Conservation (phyloP, 2,888 invertebrate genomes). For the Entomobrya proxima region DNA sequence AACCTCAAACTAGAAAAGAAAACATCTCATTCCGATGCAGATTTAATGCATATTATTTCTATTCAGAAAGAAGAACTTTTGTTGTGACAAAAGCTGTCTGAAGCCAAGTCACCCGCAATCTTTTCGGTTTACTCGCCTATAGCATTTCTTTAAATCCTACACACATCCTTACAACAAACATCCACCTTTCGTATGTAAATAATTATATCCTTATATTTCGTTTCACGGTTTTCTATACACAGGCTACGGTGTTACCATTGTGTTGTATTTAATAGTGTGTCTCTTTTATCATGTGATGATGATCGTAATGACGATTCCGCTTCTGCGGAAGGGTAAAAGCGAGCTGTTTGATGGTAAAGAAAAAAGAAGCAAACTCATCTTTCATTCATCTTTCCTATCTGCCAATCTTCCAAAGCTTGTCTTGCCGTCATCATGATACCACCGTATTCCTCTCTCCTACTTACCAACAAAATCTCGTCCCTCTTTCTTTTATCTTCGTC, state of each 20-base stretch:
- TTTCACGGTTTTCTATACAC: neutral
- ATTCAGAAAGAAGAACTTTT: slow-evolving; percentile 65
- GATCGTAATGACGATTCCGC: slow-evolving; percentile 44
- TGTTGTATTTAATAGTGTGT: slow-evolving; percentile 8
- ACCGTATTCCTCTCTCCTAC: neutral
- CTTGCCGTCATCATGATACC: slow-evolving; percentile 38
- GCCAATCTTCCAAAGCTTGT: slow-evolving; percentile 61
- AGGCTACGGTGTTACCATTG: too few species aligned
- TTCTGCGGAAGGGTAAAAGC: slow-evolving; percentile 55
- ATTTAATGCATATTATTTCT: slow-evolving; percentile 59
- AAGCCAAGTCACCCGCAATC: slow-evolving; percentile 48
- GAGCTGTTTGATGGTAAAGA: slow-evolving; percentile 23
- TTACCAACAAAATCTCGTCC: slow-evolving; percentile 20
- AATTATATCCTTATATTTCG: neutral
- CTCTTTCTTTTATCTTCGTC: slow-evolving; percentile 45
- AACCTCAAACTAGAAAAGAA: too few species aligned
- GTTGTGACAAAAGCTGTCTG: slow-evolving; percentile 61
- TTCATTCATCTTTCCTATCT: slow-evolving; percentile 67
- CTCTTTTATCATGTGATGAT: slow-evolving; percentile 40
- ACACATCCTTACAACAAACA: slow-evolving; percentile 27
- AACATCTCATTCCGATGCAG: slow-evolving; percentile 55
- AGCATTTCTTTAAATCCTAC: too few species aligned
- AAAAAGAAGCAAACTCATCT: slow-evolving; percentile 66
- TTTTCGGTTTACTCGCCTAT: too few species aligned
- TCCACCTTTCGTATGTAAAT: neutral